These are phyloP conservation scores for Pseudocheirus occidentalis DNA, from an alignment of 2,797 vertebrate species.

Conservation along the genomic window DNA sequence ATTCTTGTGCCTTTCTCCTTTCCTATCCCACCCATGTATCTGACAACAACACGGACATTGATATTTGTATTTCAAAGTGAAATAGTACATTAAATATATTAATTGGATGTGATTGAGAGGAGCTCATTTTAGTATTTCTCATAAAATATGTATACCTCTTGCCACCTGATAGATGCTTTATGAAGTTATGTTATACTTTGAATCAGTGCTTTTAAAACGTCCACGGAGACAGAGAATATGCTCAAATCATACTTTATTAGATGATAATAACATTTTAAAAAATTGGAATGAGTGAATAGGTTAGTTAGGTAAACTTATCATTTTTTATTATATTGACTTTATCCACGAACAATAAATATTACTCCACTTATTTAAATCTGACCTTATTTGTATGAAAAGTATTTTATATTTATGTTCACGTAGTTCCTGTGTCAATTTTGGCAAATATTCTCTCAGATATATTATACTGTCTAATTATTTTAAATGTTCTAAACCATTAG, in stretches of 20 bases:
- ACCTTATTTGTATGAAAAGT: too few relatives aligned
- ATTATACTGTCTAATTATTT: too few relatives aligned
- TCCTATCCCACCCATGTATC: neutral
- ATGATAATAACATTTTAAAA: neutral
- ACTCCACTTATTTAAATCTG: too few relatives aligned
- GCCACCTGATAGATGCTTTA: neutral
- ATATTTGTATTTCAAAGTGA: neutral
- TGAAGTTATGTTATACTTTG: constrained; percentile 24
- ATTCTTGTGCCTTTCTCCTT: constrained; percentile 1
- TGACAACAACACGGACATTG: neutral
- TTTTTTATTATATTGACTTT: too few relatives aligned
- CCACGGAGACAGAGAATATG: neutral
- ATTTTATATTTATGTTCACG: too few relatives aligned
- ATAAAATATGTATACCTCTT: constrained; percentile 17
- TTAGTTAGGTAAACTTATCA: too few relatives aligned
- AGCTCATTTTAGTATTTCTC: constrained; percentile 8
- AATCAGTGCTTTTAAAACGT: neutral
- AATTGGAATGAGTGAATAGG: neutral
- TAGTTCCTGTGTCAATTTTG: too few relatives aligned
- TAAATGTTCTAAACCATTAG: too few relatives aligned
- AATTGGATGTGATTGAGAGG: neutral
- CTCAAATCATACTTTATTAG: neutral
- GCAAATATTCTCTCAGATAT: too few relatives aligned
- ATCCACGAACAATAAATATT: too few relatives aligned
- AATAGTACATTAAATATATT: constrained; percentile 13